Percentiles rank a stretch among this genome's conserved stretches.
Conservation (phyloP, 2,797 vertebrate species). For the Sebastes steindachneri region DNA sequence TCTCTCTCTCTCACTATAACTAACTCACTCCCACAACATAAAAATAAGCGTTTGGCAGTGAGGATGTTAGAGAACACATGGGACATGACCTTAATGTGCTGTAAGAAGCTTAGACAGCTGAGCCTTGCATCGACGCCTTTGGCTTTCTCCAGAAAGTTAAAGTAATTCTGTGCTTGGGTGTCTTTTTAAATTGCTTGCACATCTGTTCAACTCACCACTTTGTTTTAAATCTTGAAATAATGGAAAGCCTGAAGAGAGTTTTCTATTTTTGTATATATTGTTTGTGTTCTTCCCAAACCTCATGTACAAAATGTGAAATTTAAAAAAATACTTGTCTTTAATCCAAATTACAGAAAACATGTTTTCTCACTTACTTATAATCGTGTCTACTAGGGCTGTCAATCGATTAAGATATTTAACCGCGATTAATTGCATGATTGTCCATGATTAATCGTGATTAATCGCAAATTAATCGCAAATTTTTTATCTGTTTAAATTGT, state of each 20-base stretch:
- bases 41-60: constrained; percentile 1
- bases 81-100: constrained; percentile 55
- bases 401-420: no score
- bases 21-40: not conserved
- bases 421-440: no score
- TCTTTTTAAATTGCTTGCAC: constrained; percentile 3
- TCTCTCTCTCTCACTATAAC: not conserved
- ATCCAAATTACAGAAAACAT: not conserved
- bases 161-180: constrained; percentile 34
- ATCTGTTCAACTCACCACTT: not conserved
- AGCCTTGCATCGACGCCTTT: constrained; percentile 10
- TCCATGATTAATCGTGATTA: no score
- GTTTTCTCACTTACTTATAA: not conserved
- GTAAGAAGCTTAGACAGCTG: constrained; percentile 54
- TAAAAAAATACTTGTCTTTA: not conserved
- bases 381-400: not conserved
- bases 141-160: constrained; percentile 21
- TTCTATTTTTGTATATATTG: not conserved
- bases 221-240: not conserved
- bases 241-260: not conserved
- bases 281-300: not conserved
- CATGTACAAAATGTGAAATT: not conserved
- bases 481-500: no score
- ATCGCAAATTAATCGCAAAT: no score
- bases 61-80: constrained; percentile 20